Evolutionary conservation across 53 echinoderm and acorn worm species (phyloP).

Genomic region (Henricia sp.): DNA sequence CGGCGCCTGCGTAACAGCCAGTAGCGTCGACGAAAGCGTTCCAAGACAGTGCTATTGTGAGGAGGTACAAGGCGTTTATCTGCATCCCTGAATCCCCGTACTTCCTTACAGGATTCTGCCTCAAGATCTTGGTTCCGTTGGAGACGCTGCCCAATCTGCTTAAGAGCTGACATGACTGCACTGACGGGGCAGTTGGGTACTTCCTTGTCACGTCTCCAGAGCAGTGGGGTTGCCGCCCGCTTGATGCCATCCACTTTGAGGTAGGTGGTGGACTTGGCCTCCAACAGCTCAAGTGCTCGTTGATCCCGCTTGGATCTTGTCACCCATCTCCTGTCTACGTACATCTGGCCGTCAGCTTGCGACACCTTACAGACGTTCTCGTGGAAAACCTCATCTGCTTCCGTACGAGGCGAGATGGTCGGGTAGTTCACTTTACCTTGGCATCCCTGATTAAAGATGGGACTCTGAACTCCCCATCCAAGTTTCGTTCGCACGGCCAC

Average conservation of each 20-base stretch:
- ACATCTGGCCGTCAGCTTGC: background rate
- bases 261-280: background rate
- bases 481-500: no score
- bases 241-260: background rate
- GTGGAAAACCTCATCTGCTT: background rate
- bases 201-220: background rate
- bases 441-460: no score
- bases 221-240: background rate
- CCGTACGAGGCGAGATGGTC: no score
- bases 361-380: background rate
- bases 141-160: no score
- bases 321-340: background rate
- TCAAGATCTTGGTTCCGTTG: no score
- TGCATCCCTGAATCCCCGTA: background rate
- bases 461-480: no score
- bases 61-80: constrained; percentile 9
- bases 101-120: no score
- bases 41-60: constrained; percentile 5
- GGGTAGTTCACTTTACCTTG: no score
- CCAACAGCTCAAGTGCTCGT: no score
- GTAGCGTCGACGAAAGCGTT: constrained; percentile 10
- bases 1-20: constrained; percentile 14
- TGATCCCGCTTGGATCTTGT: no score
- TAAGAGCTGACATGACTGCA: no score
- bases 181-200: no score